Conservation (phyloP, 1,140 invertebrate species). For the Metopolophium dirhodum region DNA sequence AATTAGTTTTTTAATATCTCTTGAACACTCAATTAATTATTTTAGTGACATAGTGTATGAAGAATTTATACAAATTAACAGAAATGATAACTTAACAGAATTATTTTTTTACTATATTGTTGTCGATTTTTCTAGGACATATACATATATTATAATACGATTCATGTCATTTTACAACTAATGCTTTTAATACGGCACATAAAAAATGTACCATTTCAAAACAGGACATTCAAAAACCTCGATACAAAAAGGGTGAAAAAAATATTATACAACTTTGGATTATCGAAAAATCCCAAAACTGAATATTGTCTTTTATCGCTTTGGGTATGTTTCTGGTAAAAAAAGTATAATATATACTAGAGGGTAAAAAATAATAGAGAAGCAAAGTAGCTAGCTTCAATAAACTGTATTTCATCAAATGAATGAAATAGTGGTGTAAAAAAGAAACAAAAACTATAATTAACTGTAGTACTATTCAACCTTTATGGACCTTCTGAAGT, state of each 20-base stretch:
- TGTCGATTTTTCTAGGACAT: too few relatives aligned
- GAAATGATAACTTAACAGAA: too few relatives aligned
- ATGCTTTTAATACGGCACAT: background rate
- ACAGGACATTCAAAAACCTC: background rate
- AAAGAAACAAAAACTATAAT: too few relatives aligned
- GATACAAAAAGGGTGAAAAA: background rate
- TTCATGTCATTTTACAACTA: background rate
- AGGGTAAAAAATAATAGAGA: background rate
- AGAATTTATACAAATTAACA: too few relatives aligned
- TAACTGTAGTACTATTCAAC: too few relatives aligned
- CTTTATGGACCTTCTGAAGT: too few relatives aligned
- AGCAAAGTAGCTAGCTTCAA: background rate
- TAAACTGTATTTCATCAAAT: background rate
- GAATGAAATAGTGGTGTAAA: background rate
- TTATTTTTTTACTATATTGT: too few relatives aligned
- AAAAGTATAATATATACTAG: background rate
- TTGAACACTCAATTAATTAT: too few relatives aligned
- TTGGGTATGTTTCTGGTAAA: background rate
- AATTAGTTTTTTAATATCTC: too few relatives aligned
- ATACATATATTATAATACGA: too few relatives aligned
- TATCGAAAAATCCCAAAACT: conserved; percentile 18
- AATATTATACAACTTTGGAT: background rate
- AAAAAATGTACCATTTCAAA: background rate
- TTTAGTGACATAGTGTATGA: too few relatives aligned
- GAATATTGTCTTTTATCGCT: conserved; percentile 3